Base-by-base conservation (phyloP, 2,888 invertebrate species). In the Parascotia fuliginaria region DNA sequence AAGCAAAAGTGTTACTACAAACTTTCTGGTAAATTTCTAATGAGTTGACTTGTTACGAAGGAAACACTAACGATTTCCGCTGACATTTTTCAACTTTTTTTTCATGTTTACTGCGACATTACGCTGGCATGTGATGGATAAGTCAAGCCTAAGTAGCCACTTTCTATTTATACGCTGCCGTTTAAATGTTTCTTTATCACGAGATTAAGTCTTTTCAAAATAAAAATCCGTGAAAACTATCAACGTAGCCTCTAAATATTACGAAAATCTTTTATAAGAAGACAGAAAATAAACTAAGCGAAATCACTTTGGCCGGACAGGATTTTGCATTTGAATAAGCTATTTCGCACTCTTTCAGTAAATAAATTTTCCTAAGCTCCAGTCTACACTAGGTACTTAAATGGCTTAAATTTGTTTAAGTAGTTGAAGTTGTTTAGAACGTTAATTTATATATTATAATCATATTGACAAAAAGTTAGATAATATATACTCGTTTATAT, bases 311-410 rank as follows among this genome's bases (percentile, higher is more conserved):
- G 49, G 58, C 62, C 47, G 51, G 65, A 60, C 69, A 55, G 57
- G 55, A 53, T 39, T 69, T 66, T 65, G 55, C 66, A 66, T 66
- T 56, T 69, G 66, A 69, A 69, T 69, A 69, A 66, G 63, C 70
- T 41, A 65, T 65, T 66, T 59, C 38, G 61, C 70, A 66, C 59
- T 61, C 54, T 59, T 61, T 50, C 70, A 50, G 44, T 42, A 51
- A 44, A 66, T 65, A 65, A 47, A 58, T 58, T 61, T 58, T 44
- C 49, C 62, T 61, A 55, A 61, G 51, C 55, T 43, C 41, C 42
- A 48, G 49, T 63, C 55, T 52, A 51, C 46, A 47, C 62, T 52
- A 48, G n/a, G n/a, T 47, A 42, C 42, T 65, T 55, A 51, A 60
- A 46, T 41, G 38, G 40, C 47, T 65, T 54, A 32, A 24, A 24